These are phyloP conservation scores for Cecidostiba fungosa DNA, from an alignment of 2,888 invertebrate species.

Conservation along the genomic window DNA sequence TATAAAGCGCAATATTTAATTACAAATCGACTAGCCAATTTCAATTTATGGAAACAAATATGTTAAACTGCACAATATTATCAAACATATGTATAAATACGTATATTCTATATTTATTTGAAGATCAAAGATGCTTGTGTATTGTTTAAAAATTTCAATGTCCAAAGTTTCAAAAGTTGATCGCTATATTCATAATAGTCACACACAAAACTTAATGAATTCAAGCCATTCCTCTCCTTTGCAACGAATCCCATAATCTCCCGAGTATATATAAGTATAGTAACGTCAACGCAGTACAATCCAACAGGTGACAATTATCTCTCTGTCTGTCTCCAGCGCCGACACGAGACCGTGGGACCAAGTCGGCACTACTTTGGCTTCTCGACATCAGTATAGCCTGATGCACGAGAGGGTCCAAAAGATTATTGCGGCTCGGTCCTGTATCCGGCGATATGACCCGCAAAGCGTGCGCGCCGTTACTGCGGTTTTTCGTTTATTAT, in stretches of 20 bases:
- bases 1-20: too few species aligned
- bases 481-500: constrained; percentile 36
- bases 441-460: constrained; percentile 20
- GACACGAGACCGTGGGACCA: constrained; percentile 39
- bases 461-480: constrained; percentile 23
- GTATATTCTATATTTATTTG: too few species aligned
- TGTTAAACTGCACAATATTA: too few species aligned
- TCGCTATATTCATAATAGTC: too few species aligned
- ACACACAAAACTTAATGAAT: too few species aligned
- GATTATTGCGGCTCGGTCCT: neutral
- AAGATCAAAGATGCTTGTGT: too few species aligned
- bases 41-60: too few species aligned
- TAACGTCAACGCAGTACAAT: neutral
- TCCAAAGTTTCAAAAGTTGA: too few species aligned
- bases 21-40: too few species aligned
- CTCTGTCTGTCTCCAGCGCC: neutral
- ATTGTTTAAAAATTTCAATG: too few species aligned
- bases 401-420: constrained; percentile 11
- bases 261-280: neutral
- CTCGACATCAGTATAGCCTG: neutral
- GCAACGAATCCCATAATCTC: too few species aligned
- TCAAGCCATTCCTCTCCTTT: neutral
- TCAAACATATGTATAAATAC: too few species aligned
- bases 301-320: neutral
- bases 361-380: neutral